These are phyloP conservation scores for Tringa solitaria DNA, from an alignment of 2,113 vertebrate genomes.

Conservation along the genomic window DNA sequence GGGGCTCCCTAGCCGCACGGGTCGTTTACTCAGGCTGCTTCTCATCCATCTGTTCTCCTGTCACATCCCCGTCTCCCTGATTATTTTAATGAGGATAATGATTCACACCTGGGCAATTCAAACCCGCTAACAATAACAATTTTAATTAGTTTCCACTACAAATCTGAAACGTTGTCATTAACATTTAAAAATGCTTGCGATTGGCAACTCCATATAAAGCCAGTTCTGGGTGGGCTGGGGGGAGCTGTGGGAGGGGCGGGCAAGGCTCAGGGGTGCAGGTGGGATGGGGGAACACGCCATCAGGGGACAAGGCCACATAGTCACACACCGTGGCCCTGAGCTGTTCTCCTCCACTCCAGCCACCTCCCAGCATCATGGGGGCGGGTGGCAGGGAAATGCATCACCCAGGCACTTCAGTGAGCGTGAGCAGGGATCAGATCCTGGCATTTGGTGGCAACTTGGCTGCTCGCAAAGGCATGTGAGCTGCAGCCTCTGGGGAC, in stretches of 20 bases:
- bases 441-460: not conserved
- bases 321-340: not conserved
- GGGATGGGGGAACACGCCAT: not conserved
- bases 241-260: not conserved
- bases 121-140: slow-evolving; percentile 72
- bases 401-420: not conserved
- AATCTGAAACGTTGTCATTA: slow-evolving; percentile 70
- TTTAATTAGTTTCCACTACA: slow-evolving; percentile 77
- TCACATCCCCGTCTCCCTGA: slow-evolving; percentile 69
- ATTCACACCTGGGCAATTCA: slow-evolving; percentile 77
- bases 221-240: not conserved
- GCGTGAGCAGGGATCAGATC: not conserved
- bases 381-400: not conserved
- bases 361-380: not conserved
- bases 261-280: not conserved
- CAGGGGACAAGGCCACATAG: not conserved
- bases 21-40: not conserved
- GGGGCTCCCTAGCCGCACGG: not conserved
- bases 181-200: slow-evolving; percentile 55
- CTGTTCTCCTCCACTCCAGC: not conserved
- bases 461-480: not conserved
- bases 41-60: slow-evolving; percentile 70
- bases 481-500: not conserved
- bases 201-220: slow-evolving; percentile 5
- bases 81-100: slow-evolving; percentile 79